These are phyloP conservation scores for Chloroceryle aenea DNA, from an alignment of 2,113 vertebrate species.

Conservation along the genomic window DNA sequence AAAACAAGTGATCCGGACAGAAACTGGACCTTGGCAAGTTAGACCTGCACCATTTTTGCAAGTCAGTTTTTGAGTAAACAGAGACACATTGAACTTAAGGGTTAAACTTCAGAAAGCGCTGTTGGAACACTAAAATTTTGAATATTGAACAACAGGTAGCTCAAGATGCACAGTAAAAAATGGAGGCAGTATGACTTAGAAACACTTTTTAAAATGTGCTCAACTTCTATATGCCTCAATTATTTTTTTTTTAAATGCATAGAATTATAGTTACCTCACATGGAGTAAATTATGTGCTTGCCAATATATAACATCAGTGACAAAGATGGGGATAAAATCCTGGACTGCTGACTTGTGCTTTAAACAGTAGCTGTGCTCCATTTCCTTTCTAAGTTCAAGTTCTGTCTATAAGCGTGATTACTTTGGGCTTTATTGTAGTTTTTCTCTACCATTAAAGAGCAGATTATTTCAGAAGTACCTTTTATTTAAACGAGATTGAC, in stretches of 20 bases:
- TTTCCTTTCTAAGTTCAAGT: not conserved
- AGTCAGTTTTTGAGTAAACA: not conserved
- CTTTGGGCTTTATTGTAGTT: not conserved
- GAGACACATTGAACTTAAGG: not conserved
- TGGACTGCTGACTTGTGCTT: not conserved
- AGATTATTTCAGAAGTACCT: not conserved
- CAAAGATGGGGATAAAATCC: not conserved
- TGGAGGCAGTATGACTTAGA: not conserved
- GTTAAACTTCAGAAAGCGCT: not conserved
- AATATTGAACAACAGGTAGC: not conserved
- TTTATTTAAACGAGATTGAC: not conserved
- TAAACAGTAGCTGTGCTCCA: not conserved
- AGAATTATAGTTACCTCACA: not conserved
- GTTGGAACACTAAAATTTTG: not conserved
- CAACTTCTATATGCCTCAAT: not conserved
- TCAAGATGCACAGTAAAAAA: not conserved
- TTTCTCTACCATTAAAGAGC: not conserved
- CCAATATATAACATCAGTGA: not conserved
- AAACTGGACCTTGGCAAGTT: not conserved
- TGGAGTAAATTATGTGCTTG: constrained; percentile 27
- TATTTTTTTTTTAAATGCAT: not conserved
- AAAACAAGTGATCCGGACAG: not conserved
- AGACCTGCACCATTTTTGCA: not conserved
- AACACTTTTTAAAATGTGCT: not conserved
- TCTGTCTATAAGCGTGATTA: not conserved